A percentile compares a stretch with the other conserved stretches of the same genome.
phyloP scores from a whole-genome alignment of 2,888 invertebrate species.

The Eupithecia insigniata region DNA sequence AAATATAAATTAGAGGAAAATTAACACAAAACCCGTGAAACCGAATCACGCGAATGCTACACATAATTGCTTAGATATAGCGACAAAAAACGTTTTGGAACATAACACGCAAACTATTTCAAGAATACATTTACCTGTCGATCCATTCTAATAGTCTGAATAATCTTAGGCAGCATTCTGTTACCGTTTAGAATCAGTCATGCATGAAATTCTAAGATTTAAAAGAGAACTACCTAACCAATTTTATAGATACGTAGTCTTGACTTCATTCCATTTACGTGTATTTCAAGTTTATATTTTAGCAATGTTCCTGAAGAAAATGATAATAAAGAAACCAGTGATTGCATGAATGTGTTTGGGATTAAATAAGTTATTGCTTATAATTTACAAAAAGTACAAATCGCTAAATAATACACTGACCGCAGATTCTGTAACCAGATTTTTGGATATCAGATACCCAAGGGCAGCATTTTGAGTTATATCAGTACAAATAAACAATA shows the following conservation, averaged over 20 bases:
- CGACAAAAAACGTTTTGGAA: constrained; percentile 77
- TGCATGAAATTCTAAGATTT: constrained; percentile 43
- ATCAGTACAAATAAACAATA: constrained; percentile 58
- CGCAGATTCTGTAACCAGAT: constrained; percentile 46
- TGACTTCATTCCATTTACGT: not conserved
- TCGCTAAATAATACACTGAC: constrained; percentile 42
- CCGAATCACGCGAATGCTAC: constrained; percentile 75
- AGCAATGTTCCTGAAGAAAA: not conserved
- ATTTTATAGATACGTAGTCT: not conserved
- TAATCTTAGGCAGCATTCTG: constrained; percentile 56
- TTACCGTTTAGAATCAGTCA: constrained; percentile 46
- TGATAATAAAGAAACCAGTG: not conserved
- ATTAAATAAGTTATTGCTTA: constrained; percentile 13
- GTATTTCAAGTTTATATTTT: not conserved
- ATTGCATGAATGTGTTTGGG: not conserved
- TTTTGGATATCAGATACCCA: constrained; percentile 52
- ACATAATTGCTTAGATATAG: constrained; percentile 71
- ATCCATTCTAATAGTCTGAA: constrained; percentile 66
- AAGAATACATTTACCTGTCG: constrained; percentile 75
- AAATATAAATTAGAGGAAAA: constrained; percentile 36
- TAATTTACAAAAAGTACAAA: constrained; percentile 33
- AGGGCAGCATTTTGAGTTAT: constrained; percentile 59
- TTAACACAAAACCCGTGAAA: constrained; percentile 55
- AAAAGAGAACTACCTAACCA: constrained; percentile 40
- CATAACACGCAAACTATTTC: constrained; percentile 76